phyloP scores from a whole-genome alignment of 2,888 invertebrate species.

The Lasius fuliginosus region DNA sequence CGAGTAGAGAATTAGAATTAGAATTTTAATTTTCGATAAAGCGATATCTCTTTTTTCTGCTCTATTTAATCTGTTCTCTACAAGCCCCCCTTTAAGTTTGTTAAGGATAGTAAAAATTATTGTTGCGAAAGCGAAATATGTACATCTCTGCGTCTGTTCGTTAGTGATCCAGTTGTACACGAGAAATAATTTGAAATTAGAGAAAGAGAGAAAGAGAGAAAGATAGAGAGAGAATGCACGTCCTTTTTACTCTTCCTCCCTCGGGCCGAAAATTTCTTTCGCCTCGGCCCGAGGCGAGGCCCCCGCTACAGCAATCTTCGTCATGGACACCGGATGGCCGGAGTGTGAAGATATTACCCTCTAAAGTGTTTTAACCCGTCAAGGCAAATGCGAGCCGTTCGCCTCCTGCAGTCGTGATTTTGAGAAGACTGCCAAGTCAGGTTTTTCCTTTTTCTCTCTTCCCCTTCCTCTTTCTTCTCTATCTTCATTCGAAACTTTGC shows the following conservation, averaged over 20 bases:
- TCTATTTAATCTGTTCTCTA: constrained; percentile 1
- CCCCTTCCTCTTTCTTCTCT: constrained; percentile 15
- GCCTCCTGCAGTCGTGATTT: constrained; percentile 62
- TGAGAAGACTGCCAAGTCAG: constrained; percentile 40
- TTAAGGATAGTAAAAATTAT: background rate
- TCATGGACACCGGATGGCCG: constrained; percentile 36
- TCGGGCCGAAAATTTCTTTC: constrained; percentile 15
- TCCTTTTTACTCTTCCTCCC: background rate
- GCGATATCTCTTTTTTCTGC: background rate
- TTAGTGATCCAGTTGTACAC: constrained; percentile 18
- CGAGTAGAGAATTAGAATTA: background rate
- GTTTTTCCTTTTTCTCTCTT: constrained; percentile 26
- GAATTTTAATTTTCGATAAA: background rate
- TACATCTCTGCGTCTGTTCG: constrained; percentile 8
- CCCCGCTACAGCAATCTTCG: constrained; percentile 46
- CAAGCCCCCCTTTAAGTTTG: background rate
- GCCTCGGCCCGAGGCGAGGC: constrained; percentile 21
- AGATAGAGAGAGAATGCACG: background rate
- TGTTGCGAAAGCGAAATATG: background rate
- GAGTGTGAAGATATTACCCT: constrained; percentile 63
- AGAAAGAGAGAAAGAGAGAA: background rate
- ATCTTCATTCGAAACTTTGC: constrained; percentile 59
- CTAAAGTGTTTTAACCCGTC: constrained; percentile 67
- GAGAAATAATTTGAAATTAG: constrained; percentile 32
- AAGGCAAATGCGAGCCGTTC: constrained; percentile 61